Percentiles rank a stretch among this genome's conserved stretches.
Conservation (phyloP, 2,113 vertebrate species). For the Stegostoma tigrinum region DNA sequence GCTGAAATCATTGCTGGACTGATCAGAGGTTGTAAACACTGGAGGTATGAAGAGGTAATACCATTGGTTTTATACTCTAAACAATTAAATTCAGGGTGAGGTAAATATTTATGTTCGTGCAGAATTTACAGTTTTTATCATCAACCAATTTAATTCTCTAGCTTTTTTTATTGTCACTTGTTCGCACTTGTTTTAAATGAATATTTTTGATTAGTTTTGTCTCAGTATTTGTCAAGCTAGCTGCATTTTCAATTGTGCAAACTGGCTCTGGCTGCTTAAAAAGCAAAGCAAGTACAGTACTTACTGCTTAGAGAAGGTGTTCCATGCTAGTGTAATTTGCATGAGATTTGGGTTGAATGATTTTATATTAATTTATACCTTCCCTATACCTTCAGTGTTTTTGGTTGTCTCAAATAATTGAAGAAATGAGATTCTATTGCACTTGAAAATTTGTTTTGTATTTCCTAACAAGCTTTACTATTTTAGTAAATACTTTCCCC, state of each 20-base stretch:
- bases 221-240: not conserved
- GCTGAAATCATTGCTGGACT: conserved; percentile 93
- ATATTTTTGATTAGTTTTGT: not conserved
- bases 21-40: conserved; percentile 91
- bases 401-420: not conserved
- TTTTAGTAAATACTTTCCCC: not conserved
- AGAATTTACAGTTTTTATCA: not conserved
- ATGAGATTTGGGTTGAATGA: not conserved
- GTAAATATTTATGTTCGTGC: not conserved
- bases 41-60: conserved; percentile 82
- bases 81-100: not conserved
- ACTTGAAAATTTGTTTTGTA: not conserved
- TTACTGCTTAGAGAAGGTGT: not conserved
- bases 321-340: not conserved
- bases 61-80: not conserved
- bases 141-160: not conserved
- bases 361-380: not conserved
- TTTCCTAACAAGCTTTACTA: not conserved
- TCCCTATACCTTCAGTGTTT: not conserved
- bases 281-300: not conserved
- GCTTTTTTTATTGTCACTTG: not conserved
- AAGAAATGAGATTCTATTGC: not conserved
- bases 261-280: not conserved
- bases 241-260: not conserved
- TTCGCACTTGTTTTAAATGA: not conserved